Percentiles rank a stretch among this genome's conserved stretches.
phyloP scores from a whole-genome alignment of 2,888 invertebrate species.

The Macropis europaea region DNA sequence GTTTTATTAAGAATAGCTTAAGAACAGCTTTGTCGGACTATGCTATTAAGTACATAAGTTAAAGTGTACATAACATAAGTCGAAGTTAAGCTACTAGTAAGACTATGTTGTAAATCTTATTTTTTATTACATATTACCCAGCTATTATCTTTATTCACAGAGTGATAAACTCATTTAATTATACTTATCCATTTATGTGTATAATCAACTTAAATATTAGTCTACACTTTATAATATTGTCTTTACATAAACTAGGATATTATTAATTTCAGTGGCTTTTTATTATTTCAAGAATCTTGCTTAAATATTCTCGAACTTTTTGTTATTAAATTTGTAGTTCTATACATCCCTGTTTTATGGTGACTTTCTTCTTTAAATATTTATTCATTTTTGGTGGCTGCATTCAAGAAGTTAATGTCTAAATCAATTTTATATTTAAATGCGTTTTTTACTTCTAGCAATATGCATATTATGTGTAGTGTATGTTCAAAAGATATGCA shows the following conservation, averaged over 20 bases:
- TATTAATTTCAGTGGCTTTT: constrained; percentile 33
- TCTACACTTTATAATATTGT: constrained; percentile 23
- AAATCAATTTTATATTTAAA: background rate
- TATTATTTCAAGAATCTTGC: constrained; percentile 20
- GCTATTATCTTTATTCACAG: constrained; percentile 37
- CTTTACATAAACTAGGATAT: constrained; percentile 28
- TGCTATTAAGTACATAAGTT: constrained; percentile 69
- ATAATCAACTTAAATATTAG: constrained; percentile 23
- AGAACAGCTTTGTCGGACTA: constrained; percentile 66
- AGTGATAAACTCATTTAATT: constrained; percentile 48
- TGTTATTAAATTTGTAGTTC: constrained; percentile 20
- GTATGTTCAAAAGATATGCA: constrained; percentile 7
- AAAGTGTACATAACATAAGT: constrained; percentile 71
- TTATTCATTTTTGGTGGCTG: constrained; percentile 56
- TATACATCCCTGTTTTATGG: constrained; percentile 3
- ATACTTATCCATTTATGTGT: constrained; percentile 42
- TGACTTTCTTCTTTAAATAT: constrained; percentile 33
- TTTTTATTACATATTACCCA: constrained; percentile 62
- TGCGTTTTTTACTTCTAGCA: constrained; percentile 6
- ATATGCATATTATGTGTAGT: constrained; percentile 5
- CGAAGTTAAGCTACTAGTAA: constrained; percentile 66
- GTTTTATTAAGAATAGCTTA: constrained; percentile 69
- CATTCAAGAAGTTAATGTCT: constrained; percentile 54
- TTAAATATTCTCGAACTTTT: constrained; percentile 34
- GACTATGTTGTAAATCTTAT: constrained; percentile 42